These are phyloP conservation scores for Agrypnia vestita DNA, from an alignment of 1,140 invertebrate species.

Conservation along the genomic window DNA sequence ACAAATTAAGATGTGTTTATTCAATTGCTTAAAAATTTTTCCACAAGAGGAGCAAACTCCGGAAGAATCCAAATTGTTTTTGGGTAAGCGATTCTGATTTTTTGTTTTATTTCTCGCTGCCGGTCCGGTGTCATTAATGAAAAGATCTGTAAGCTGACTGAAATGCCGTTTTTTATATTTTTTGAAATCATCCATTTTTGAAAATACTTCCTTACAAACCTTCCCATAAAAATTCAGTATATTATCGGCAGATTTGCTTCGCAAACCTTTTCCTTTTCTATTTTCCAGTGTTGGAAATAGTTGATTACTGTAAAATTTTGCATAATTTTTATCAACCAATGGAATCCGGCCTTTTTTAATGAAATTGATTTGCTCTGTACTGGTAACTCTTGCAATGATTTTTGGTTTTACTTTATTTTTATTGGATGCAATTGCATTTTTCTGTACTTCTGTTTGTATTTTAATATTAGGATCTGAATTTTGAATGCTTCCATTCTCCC, in stretches of 20 bases:
- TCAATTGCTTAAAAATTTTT: slow-evolving; percentile 22
- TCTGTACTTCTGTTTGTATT: neutral
- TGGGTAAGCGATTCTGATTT: no score
- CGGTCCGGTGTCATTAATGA: slow-evolving; percentile 9
- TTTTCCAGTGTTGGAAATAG: neutral
- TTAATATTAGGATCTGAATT: neutral
- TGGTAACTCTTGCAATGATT: neutral
- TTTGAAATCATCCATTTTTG: slow-evolving; percentile 22
- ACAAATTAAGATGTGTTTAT: slow-evolving; percentile 27
- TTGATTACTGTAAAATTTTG: neutral
- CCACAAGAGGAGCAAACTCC: slow-evolving; percentile 38
- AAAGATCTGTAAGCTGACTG: slow-evolving; percentile 29
- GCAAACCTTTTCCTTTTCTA: slow-evolving; percentile 4
- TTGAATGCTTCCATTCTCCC: neutral
- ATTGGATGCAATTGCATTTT: neutral
- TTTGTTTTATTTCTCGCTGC: neutral
- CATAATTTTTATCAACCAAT: slow-evolving; percentile 6
- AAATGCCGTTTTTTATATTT: slow-evolving; percentile 27
- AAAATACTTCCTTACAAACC: slow-evolving; percentile 31
- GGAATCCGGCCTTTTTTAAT: neutral
- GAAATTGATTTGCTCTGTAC: neutral
- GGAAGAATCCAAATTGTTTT: slow-evolving; percentile 11
- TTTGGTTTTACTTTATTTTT: neutral
- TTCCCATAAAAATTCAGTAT: slow-evolving; percentile 14
- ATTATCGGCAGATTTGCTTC: slow-evolving; percentile 28